Conservation (phyloP, 2,797 vertebrate genomes). For the Cossypha polioptera region DNA sequence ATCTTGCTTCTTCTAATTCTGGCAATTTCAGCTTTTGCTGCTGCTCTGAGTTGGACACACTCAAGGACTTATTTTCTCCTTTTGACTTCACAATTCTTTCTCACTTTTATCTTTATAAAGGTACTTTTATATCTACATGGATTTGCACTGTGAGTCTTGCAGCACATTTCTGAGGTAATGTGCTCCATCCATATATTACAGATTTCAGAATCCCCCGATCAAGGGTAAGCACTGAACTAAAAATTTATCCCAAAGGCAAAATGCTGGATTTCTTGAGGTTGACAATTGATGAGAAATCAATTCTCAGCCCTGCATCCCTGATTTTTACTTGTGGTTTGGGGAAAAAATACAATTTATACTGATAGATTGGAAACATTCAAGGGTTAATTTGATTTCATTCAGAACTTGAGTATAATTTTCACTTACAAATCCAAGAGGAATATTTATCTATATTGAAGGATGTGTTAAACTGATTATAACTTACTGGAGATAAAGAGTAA, state of each 20-base stretch:
- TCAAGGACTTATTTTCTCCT: background rate
- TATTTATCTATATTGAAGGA: background rate
- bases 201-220: background rate
- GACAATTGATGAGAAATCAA: background rate
- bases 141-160: background rate
- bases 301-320: background rate
- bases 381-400: background rate
- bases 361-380: background rate
- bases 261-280: background rate
- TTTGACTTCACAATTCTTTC: background rate
- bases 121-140: accelerated
- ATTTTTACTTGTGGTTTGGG: background rate
- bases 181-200: background rate
- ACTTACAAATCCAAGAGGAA: background rate
- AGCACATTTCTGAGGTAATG: background rate
- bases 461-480: background rate
- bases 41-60: background rate
- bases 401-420: background rate
- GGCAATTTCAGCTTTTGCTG: background rate
- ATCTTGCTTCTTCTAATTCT: background rate
- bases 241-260: background rate
- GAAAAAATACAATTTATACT: background rate
- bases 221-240: background rate
- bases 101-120: background rate
- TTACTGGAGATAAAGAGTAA: background rate